Evolutionary conservation across 2,888 invertebrate genomes (phyloP).

Genomic region (Hybos culiciformis): DNA sequence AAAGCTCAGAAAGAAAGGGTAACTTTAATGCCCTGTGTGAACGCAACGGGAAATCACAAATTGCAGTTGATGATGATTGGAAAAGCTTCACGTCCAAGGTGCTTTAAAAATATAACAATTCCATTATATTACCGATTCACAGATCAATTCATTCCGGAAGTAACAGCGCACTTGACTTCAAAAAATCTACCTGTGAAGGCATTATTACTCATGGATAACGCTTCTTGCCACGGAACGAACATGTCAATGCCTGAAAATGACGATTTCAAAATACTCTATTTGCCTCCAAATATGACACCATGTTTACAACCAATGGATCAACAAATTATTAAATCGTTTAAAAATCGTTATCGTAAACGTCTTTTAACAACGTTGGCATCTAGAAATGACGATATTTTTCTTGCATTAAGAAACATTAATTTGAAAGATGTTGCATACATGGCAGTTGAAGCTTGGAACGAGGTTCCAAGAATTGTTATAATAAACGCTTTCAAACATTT

Average conservation of each 20-base stretch:
- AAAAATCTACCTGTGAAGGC: neutral
- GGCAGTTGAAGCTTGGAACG: neutral
- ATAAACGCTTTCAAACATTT: neutral
- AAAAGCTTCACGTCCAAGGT: neutral
- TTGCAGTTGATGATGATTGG: neutral
- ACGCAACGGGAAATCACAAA: neutral
- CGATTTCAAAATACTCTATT: neutral
- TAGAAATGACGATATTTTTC: neutral
- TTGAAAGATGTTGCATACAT: neutral
- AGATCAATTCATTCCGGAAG: neutral
- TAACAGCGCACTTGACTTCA: neutral
- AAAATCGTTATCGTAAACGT: neutral
- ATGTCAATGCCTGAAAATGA: neutral
- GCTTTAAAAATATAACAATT: neutral
- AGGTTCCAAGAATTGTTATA: neutral
- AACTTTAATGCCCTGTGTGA: neutral
- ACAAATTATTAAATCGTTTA: neutral
- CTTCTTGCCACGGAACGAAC: neutral
- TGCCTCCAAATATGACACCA: neutral
- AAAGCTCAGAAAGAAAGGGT: neutral
- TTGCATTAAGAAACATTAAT: neutral
- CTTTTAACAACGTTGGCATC: neutral
- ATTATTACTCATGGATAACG: neutral
- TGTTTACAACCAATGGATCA: neutral
- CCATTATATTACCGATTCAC: neutral